Evolutionary conservation across 2,888 invertebrate species (phyloP).

Genomic region (Lagria hirta): DNA sequence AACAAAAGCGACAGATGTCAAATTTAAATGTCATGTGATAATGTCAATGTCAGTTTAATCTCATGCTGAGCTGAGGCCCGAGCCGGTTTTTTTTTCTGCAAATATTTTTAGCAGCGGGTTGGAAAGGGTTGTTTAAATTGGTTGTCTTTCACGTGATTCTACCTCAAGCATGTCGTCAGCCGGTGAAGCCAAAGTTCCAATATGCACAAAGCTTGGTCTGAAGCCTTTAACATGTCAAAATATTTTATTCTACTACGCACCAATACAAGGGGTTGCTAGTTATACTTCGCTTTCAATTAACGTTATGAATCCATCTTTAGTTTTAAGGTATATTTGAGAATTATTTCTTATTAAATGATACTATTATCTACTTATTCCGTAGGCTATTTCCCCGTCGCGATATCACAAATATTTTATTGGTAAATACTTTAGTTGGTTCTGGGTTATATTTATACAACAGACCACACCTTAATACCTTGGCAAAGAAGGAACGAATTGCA

Average conservation of each 20-base stretch:
- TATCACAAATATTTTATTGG: constrained; percentile 77
- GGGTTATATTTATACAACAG: constrained; percentile 82
- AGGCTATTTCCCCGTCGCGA: constrained; percentile 74
- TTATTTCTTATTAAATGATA: no score
- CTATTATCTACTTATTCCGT: no score
- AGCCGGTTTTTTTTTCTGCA: not conserved
- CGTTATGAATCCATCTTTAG: constrained; percentile 80
- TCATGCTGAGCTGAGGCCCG: no score
- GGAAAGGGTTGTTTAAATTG: constrained; percentile 4
- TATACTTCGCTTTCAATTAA: constrained; percentile 79
- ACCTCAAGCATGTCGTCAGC: constrained; percentile 38
- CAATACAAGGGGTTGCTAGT: constrained; percentile 72
- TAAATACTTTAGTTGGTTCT: constrained; percentile 79
- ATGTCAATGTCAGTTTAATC: no score
- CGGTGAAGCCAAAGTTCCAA: constrained; percentile 38
- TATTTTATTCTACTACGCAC: constrained; percentile 74
- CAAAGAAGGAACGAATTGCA: constrained; percentile 62
- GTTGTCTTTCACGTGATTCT: constrained; percentile 21
- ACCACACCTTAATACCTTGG: constrained; percentile 70
- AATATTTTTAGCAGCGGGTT: constrained; percentile 14
- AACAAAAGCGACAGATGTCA: no score
- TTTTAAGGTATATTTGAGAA: constrained; percentile 60
- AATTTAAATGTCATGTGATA: no score
- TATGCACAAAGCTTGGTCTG: constrained; percentile 52
- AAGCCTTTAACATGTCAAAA: constrained; percentile 73